phyloP scores from a whole-genome alignment of 2,113 vertebrate genomes.

The Ctenomys sociabilis region DNA sequence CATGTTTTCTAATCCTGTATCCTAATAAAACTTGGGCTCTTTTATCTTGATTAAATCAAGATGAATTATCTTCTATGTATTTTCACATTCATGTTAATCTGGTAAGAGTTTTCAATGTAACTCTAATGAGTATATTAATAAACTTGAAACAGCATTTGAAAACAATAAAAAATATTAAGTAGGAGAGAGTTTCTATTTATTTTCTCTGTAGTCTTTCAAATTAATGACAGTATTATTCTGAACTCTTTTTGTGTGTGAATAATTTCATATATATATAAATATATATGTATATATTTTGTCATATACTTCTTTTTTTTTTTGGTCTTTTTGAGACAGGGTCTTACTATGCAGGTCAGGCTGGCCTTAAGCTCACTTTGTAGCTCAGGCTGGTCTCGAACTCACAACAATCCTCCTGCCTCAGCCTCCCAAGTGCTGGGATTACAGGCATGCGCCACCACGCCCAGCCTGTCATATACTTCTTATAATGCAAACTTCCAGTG shows the following conservation, averaged over 20 bases:
- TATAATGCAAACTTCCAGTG: constrained; percentile 75
- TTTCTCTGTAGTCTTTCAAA: constrained; percentile 65
- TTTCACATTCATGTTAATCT: constrained; percentile 70
- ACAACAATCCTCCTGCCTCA: no score
- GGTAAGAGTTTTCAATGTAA: constrained; percentile 41
- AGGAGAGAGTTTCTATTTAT: constrained; percentile 59
- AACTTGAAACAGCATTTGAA: not conserved
- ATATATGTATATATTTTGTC: not conserved
- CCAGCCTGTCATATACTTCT: no score
- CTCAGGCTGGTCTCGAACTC: no score
- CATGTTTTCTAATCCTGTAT: not conserved
- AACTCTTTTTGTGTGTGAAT: constrained; percentile 71
- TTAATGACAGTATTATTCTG: constrained; percentile 69
- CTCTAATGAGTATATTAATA: constrained; percentile 47
- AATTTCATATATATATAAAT: constrained; percentile 75
- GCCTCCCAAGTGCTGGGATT: no score
- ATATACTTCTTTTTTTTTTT: constrained; percentile 65
- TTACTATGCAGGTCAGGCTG: no score
- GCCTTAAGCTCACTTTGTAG: no score
- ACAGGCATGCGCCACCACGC: no score
- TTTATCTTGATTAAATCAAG: constrained; percentile 43
- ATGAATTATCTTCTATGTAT: constrained; percentile 41
- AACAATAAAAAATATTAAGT: not conserved
- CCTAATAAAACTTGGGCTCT: not conserved
- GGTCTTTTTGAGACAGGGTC: no score